These are phyloP conservation scores for Lithophane leautieri DNA, from an alignment of 2,888 invertebrate genomes.

Conservation along the genomic window DNA sequence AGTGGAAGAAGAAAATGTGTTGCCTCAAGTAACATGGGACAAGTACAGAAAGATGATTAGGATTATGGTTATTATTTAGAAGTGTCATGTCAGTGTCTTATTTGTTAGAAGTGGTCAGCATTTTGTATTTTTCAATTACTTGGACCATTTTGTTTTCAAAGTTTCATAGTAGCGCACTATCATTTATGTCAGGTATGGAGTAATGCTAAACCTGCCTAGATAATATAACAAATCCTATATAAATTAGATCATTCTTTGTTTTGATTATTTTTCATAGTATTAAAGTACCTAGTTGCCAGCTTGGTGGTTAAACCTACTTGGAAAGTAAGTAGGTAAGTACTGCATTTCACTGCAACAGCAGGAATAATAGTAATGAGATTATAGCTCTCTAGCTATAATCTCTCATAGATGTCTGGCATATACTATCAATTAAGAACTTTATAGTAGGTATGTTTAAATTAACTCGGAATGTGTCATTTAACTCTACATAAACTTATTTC, in stretches of 20 bases:
- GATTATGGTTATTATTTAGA: background rate
- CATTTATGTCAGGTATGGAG: background rate
- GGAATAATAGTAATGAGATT: background rate
- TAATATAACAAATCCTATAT: background rate
- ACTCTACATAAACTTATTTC: slow-evolving; percentile 12
- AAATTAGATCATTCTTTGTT: background rate
- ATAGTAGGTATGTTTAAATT: background rate
- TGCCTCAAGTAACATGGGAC: too few species aligned
- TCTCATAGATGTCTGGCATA: background rate
- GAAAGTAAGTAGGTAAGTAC: background rate
- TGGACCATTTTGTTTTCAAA: background rate
- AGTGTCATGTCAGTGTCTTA: too few species aligned
- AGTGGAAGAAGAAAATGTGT: accelerated
- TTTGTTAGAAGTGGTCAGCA: background rate
- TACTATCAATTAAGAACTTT: background rate
- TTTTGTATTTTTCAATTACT: background rate
- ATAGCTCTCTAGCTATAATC: background rate
- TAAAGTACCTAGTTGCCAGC: background rate
- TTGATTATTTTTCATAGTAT: background rate
- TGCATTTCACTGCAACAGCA: background rate
- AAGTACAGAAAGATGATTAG: too few species aligned
- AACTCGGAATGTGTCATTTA: background rate
- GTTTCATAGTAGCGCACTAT: background rate
- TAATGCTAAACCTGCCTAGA: background rate
- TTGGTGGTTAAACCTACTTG: background rate